These are phyloP conservation scores for Congeria kusceri DNA, from an alignment of 2,888 invertebrate genomes.

Conservation along the genomic window DNA sequence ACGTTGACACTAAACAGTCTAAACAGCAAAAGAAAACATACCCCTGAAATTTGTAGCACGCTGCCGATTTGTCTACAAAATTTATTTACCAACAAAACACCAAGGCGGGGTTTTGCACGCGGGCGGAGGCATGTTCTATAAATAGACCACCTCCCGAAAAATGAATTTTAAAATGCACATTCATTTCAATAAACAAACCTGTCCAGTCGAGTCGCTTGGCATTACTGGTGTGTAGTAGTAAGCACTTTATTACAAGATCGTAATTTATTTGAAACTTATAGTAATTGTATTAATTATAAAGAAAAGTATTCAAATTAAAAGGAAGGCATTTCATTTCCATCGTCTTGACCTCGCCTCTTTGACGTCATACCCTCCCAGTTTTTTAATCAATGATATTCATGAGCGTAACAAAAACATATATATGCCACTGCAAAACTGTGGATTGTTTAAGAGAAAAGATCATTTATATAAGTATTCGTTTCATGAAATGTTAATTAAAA, in stretches of 20 bases:
- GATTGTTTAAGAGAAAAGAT: no score
- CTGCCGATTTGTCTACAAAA: not conserved
- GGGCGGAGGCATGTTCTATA: constrained; percentile 50
- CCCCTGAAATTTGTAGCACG: no score
- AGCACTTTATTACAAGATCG: not conserved
- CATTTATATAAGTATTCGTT: no score
- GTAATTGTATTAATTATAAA: not conserved
- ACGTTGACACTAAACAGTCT: no score
- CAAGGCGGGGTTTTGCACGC: constrained; percentile 58
- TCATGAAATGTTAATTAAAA: no score
- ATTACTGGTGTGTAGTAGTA: constrained; percentile 11
- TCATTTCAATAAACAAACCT: constrained; percentile 38
- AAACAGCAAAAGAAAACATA: not conserved
- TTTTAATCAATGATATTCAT: constrained; percentile 38
- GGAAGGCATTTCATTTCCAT: constrained; percentile 19
- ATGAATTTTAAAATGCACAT: not conserved
- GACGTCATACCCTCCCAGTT: constrained; percentile 62
- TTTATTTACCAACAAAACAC: not conserved
- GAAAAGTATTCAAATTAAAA: constrained; percentile 46
- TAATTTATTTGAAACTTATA: not conserved
- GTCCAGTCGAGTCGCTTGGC: constrained; percentile 53
- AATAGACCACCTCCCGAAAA: constrained; percentile 44
- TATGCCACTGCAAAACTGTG: no score
- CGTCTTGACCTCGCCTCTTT: constrained; percentile 67
- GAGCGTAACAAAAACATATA: constrained; percentile 6